Base-by-base conservation (phyloP, 2,888 invertebrate species). In the Perizoma affinitatum region DNA sequence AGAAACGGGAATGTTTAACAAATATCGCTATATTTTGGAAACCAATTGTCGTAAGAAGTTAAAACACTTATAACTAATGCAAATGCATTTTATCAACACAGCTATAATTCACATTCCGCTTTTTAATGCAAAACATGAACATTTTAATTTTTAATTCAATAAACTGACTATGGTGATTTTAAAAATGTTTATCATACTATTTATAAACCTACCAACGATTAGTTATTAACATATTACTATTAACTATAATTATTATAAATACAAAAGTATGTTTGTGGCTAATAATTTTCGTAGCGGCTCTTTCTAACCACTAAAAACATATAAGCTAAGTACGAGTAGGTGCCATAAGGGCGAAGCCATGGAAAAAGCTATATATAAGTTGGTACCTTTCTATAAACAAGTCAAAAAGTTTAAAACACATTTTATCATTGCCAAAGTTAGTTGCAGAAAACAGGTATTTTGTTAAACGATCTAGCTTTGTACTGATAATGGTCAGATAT, bases 11-110 rank as follows among this genome's bases (percentile, higher is more conserved):
- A 65, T 72, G 71, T 72, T 72, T 70, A 57, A 46, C 64, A 72
- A 72, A 70, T 70, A 72, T 9, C 10, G 54, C 61, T 45, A 35
- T 72, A 70, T 69, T 72, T 67, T 69, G 70, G 66, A 70, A 70
- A 72, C 63, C 58, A 46, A 51, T 61, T 65, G 67, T 67, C 70
- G 71, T 70, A 64, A 64, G 62, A 63, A 60, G 54, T 66, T 44
- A 58, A 61, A 52, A 50, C 50, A 50, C 40, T 50, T 44, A 69
- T 68, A 70, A 69, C 67, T 66, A 69, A 59, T 61, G 56, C 57
- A 63, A 66, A 52, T 63, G 46, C 41, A 38, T 58, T 65, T 52
- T 49, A 59, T 67, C 67, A 70, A 70, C 70, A 70, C 54, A 1
- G 35, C 41, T 43, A n/a, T 34, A 34, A 47, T 56, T 49, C 38